phyloP scores from a whole-genome alignment of 1,140 invertebrate species.

The Diorhabda sublineata region DNA sequence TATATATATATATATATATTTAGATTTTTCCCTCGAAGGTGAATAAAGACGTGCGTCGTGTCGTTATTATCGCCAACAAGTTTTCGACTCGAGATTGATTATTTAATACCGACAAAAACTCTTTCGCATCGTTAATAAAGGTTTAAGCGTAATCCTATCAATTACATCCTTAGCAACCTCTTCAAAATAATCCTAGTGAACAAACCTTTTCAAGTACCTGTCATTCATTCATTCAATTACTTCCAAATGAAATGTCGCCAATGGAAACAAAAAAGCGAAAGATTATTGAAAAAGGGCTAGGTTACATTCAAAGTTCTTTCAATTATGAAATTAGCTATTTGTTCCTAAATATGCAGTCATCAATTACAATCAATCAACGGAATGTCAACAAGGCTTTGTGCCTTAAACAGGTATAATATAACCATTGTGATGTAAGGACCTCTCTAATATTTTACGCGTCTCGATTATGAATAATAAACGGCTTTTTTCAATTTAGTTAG shows the following conservation, averaged over 20 bases:
- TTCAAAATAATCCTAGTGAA: not conserved
- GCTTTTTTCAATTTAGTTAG: not conserved
- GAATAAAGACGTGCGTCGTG: too few species aligned
- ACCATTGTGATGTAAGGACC: not conserved
- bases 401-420: not conserved
- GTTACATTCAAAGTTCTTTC: not conserved
- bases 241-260: slow-evolving; percentile 1
- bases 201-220: not conserved
- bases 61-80: too few species aligned
- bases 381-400: not conserved
- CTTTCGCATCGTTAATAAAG: not conserved
- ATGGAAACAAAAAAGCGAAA: not conserved
- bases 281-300: not conserved
- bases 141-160: not conserved
- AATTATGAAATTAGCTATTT: slow-evolving; percentile 1
- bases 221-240: not conserved
- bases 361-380: not conserved
- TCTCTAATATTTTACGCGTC: not conserved
- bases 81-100: too few species aligned
- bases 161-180: not conserved
- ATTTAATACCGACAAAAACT: not conserved
- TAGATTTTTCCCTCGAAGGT: too few species aligned
- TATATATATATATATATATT: too few species aligned
- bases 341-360: not conserved
- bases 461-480: slow-evolving; percentile 1